These are phyloP conservation scores for Anser brachyrhynchus DNA, from an alignment of 2,113 vertebrate species.

Conservation along the genomic window DNA sequence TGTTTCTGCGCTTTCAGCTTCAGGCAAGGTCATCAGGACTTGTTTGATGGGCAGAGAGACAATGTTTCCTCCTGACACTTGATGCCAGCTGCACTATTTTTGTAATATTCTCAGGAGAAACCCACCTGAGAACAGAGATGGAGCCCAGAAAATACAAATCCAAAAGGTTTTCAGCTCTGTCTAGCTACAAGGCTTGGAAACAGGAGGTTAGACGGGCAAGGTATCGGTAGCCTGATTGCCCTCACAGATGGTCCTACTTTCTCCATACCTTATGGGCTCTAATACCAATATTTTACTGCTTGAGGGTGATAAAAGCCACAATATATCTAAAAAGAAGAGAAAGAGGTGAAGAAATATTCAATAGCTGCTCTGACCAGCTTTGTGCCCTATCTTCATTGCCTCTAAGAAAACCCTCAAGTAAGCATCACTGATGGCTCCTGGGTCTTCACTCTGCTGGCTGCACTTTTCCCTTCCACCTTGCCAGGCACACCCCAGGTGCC, in stretches of 20 bases:
- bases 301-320: background rate
- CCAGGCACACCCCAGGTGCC: background rate
- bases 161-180: background rate
- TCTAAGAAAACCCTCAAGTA: background rate
- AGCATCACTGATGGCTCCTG: background rate
- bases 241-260: background rate
- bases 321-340: background rate
- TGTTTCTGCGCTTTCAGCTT: background rate
- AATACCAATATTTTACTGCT: background rate
- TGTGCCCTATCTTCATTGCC: background rate
- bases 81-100: background rate
- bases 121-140: background rate
- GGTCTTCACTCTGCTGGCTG: background rate
- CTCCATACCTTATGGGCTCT: too few species aligned
- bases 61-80: background rate
- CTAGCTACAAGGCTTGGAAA: background rate
- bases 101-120: background rate
- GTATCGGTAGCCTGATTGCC: background rate
- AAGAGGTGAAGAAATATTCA: background rate
- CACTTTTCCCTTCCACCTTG: background rate
- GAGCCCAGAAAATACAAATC: background rate
- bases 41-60: background rate
- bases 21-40: background rate
- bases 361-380: background rate
- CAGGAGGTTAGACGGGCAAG: background rate